Evolutionary conservation across 2,797 vertebrate species (phyloP), one percentile per base, ranked within the genome.

Genomic region (Adelosebastes latens): DNA sequence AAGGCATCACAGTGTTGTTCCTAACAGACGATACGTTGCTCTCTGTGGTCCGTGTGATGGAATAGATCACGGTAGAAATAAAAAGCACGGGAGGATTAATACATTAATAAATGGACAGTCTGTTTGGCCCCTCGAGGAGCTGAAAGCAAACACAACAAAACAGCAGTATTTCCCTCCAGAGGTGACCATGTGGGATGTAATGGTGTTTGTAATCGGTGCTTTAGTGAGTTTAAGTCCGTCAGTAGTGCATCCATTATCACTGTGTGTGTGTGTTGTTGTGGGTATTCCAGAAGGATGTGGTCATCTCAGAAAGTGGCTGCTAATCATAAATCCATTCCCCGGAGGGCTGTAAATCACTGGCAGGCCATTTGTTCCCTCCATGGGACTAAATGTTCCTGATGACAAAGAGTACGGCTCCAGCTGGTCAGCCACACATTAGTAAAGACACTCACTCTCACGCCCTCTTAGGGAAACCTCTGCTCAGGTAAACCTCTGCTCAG

Each of bases 261-360:
- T 58, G 18, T 16, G 61, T 55, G 62, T 69, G 20, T 61, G 13
- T 58, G 53, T 18, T 16, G 7, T 13, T 68, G 72, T 61, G 72
- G 52, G 31, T 27, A 20, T 55, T 66, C 14, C 27, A 32, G 53
- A 69, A 77, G 73, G 80, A 86, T 74, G 81, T 81, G 81, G 83
- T 86, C 62, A 79, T 84, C 79, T 75, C 74, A 69, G 56, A 81
- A 83, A 85, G 77, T 80, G 85, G 84, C 82, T 55, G 73, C 77
- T 87, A 76, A 89, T 86, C 81, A 75, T 83, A 81, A 86, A 87
- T 68, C 72, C 32, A 12, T 70, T 69, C 87, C 77, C 70, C 24
- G 1, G 75, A 70, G 68, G 77, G 31, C 79, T 61, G 39, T 84
- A 85, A 88, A 80, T 87, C 77, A 77, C 36, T 52, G 24, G 32